Conservation (phyloP, 2,113 vertebrate species). For the Rhizomys pruinosus region DNA sequence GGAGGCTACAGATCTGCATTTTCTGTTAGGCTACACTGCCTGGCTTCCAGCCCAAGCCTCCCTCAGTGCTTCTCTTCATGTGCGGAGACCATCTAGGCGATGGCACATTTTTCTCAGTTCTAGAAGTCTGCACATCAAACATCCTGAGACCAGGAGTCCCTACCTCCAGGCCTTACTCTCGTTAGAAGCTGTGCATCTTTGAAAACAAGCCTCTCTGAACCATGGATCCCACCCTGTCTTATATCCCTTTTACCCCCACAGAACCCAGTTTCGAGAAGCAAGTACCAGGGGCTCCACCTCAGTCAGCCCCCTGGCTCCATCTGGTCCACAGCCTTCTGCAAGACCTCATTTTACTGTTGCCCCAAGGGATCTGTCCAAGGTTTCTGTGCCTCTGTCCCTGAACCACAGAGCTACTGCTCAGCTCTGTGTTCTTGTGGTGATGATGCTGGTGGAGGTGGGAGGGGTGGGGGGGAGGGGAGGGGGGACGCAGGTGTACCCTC, state of each 20-base stretch:
- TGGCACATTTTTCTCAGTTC: background rate
- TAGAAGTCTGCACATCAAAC: background rate
- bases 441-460: rapidly evolving
- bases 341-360: background rate
- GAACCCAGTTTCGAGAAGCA: background rate
- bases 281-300: background rate
- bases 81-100: background rate
- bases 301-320: background rate
- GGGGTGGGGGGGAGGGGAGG: too few relatives aligned
- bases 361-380: background rate
- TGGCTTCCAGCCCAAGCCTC: background rate
- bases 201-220: background rate
- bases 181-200: background rate
- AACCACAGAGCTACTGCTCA: background rate
- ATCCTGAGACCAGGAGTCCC: background rate
- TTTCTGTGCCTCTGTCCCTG: background rate
- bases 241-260: background rate
- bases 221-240: background rate
- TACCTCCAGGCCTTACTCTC: background rate
- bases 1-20: background rate
- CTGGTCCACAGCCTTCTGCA: background rate
- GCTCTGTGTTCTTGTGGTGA: background rate
- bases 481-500: background rate
- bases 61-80: background rate
- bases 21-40: background rate